phyloP scores from a whole-genome alignment of 2,888 invertebrate species.

The Globia sparganii region DNA sequence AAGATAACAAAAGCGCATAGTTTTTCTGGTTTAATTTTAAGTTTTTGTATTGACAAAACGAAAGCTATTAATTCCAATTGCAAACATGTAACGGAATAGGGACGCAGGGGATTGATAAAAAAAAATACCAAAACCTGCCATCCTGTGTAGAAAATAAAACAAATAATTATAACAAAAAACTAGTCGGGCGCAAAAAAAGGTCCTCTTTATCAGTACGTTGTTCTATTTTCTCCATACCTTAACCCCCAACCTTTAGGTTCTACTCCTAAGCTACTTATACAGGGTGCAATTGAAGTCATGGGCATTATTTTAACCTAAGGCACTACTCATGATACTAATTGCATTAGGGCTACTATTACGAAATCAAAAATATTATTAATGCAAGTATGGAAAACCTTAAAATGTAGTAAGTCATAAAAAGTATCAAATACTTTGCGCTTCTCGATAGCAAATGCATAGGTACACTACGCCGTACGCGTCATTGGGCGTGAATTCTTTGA shows the following conservation, averaged over 20 bases:
- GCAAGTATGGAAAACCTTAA: too few relatives aligned
- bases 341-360: too few relatives aligned
- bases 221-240: not conserved
- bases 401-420: too few relatives aligned
- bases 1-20: not conserved
- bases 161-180: conserved; percentile 11
- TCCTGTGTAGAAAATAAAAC: not conserved
- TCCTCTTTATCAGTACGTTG: conserved; percentile 27
- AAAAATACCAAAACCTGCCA: conserved; percentile 1
- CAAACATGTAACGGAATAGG: conserved; percentile 5
- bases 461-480: too few relatives aligned
- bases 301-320: too few relatives aligned
- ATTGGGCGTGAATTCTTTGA: too few relatives aligned
- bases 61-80: conserved; percentile 18
- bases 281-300: too few relatives aligned
- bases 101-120: not conserved
- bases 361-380: too few relatives aligned
- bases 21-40: not conserved
- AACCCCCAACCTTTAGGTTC: not conserved
- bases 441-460: too few relatives aligned
- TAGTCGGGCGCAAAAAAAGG: not conserved
- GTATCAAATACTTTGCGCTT: too few relatives aligned
- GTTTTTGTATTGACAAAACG: conserved; percentile 5
- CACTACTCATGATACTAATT: too few relatives aligned
- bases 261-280: conserved; percentile 5